phyloP scores from a whole-genome alignment of 2,797 vertebrate species.

The Sparidentex hasta region DNA sequence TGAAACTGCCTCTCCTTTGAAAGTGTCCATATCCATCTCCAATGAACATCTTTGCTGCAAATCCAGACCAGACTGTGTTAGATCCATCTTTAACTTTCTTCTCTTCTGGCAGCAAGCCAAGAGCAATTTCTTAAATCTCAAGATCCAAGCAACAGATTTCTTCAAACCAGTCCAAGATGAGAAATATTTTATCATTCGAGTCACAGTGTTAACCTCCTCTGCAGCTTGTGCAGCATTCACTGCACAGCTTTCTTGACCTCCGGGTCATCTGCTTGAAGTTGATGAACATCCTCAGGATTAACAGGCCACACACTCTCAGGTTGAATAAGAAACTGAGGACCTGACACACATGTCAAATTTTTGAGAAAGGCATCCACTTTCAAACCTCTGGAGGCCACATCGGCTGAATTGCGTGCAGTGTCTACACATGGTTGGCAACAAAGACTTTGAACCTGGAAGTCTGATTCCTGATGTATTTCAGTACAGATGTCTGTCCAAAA shows the following conservation, averaged over 20 bases:
- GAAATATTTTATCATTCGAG: background rate
- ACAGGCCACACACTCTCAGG: background rate
- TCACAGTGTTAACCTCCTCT: background rate
- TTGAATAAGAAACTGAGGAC: background rate
- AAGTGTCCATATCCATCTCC: background rate
- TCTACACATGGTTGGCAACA: background rate
- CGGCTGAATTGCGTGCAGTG: background rate
- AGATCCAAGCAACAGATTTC: background rate
- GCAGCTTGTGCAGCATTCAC: background rate
- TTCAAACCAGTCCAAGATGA: background rate
- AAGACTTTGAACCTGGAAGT: background rate
- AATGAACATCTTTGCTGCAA: background rate
- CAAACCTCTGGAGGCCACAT: background rate
- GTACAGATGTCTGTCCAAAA: background rate
- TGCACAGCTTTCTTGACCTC: background rate
- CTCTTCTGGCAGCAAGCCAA: background rate
- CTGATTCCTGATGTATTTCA: conserved; percentile 1
- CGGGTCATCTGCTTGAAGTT: background rate
- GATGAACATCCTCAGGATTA: background rate
- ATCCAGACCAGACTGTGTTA: background rate
- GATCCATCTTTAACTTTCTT: background rate
- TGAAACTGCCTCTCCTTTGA: background rate
- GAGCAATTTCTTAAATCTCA: background rate
- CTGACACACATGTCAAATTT: background rate
- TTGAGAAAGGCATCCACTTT: conserved; percentile 1